Base-by-base conservation (phyloP, 2,797 vertebrate genomes). In the Melopsittacus undulatus region DNA sequence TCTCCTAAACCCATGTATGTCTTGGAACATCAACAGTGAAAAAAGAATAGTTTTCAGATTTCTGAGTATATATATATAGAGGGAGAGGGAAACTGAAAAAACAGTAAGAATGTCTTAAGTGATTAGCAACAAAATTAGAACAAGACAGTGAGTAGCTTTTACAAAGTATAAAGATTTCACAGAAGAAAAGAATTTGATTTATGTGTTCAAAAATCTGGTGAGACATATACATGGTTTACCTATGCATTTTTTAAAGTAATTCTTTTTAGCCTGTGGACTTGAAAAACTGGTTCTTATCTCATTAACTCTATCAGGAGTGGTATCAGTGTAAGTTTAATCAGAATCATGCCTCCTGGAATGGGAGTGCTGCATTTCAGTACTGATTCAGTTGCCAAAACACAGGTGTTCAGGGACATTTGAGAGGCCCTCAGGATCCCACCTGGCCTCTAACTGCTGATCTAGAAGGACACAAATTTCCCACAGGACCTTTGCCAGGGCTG, bases 221-320 rank as follows among this genome's bases (percentile, higher is more conserved):
- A 88, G 52, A 7, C 52, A 67, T 36, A 38, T 40, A 45, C 18
- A 52, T 59, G 32, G 69, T 59, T 87, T 77, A 52, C 68, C 22
- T 59, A 24, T n/a, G 49, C 24, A n/a, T 36, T 74, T 91, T 85
- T 78, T 62, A 81, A 40, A 8, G 21, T 51, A 72, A 32, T 20
- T 89, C 57, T 72, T 89, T 75, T 51, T 54, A 62, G 46, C 7
- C 43, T 46, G 30, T 34, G 11, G 62, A 54, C 40, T 27, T 3
- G 13, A 51, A 91, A 85, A 92, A 10, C 15, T 86, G 46, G 23
- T 83, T n/a, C 27, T 93, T 92, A 63, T 87, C 78, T 94, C 46
- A 70, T 67, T 94, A 48, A 32, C 38, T 87, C 36, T 84, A 57
- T 88, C 76, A 88, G 54, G 38, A 89, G 38, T 13, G 11, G 48